A percentile compares a stretch with the other conserved stretches of the same genome.
Evolutionary conservation across 2,888 invertebrate species (phyloP).

Genomic region (Leucophora obtusa): DNA sequence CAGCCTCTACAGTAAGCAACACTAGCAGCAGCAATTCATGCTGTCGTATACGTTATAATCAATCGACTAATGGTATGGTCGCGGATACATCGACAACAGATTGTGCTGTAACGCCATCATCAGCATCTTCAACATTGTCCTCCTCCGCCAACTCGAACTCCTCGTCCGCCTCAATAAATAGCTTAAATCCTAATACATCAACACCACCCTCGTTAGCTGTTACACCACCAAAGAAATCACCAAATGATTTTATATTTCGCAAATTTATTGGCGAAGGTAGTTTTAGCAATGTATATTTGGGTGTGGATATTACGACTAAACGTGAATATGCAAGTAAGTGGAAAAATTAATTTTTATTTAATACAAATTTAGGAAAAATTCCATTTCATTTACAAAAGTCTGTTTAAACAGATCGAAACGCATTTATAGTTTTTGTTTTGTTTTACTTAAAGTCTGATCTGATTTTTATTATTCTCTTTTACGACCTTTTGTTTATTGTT

Average conservation of each 20-base stretch:
- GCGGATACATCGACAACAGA: conserved; percentile 50
- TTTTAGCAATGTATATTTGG: conserved; percentile 96
- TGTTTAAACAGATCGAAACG: no score
- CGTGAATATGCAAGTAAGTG: conserved; percentile 96
- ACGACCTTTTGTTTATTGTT: no score
- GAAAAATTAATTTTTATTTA: no score
- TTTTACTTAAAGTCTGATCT: no score
- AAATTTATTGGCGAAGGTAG: conserved; percentile 98
- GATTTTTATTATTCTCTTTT: no score
- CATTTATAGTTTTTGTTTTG: no score
- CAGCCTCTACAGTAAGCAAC: conserved; percentile 58
- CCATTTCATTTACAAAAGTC: no score
- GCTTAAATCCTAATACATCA: conserved; percentile 51
- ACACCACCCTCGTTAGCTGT: conserved; percentile 58
- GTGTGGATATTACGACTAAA: conserved; percentile 92
- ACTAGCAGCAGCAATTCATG: conserved; percentile 61
- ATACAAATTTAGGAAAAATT: no score
- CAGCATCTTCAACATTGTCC: conserved; percentile 19
- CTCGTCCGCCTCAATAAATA: conserved; percentile 38
- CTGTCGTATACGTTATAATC: conserved; percentile 61
- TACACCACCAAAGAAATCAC: conserved; percentile 76
- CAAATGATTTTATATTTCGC: conserved; percentile 96
- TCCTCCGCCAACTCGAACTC: neutral
- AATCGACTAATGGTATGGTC: conserved; percentile 57
- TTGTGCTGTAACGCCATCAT: conserved; percentile 11